Base-by-base conservation (phyloP, 2,113 vertebrate species). In the Ptilorrhoa leucosticta region DNA sequence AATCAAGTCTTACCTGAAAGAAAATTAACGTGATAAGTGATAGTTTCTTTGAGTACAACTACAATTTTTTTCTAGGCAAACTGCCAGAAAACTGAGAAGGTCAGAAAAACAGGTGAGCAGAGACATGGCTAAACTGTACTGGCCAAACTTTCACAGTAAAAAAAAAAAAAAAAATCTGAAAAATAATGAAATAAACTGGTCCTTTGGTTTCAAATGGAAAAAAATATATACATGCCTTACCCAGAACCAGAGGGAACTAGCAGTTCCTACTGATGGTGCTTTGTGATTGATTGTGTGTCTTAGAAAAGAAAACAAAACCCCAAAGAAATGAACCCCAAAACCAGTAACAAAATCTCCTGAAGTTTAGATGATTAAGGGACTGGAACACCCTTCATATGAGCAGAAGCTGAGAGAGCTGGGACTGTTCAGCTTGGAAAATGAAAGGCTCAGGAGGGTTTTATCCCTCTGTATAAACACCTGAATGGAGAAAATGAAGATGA, bases 101-200 rank as follows among this genome's bases (percentile, higher is more conserved):
- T 56, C 4, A 3, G 28, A 58, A 70, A 53, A 75, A 47, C 0
- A 72, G 2, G 8, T 47, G 8, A 53, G 16, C 10, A 69, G 12
- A 50, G 30, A 65, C 5, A 11, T 7, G 26, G 6, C 6, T 54
- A 42, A 89, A 81, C 2, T 23, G 9, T 23, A 40, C 10, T 16
- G 33, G 15, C 2, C 35, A 68, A 63, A 71, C 2, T 26, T 68
- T 17, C 26, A 63, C 2, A 40, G 10, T 5, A 9, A 28, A 51
- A n/a, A 31, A 19, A 31, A 31, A 14, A 33, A 2, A 12, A 15
- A 15, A 23, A 33, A 21, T 8, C 13, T 18, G 1, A 23, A 48
- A 44, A 45, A 9, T 2, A 60, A 27, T 40, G 0, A 44, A 28
- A 51, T 22, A 10, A 63, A 4, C 4, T 2, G 1, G 4, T 72